Conservation (phyloP, 1,140 invertebrate species). For the Ephestia elutella region DNA sequence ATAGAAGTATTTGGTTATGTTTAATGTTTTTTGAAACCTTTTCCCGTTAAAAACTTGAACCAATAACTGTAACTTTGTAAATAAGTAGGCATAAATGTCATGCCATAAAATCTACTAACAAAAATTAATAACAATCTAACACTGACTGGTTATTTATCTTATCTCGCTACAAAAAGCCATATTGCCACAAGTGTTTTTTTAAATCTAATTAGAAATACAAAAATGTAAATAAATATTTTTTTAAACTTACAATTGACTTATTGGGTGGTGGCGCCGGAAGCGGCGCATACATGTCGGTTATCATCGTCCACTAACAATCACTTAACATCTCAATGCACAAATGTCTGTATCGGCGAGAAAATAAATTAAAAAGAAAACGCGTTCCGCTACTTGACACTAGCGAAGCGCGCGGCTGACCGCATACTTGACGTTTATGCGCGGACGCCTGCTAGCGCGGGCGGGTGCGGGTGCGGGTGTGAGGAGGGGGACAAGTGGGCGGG, state of each 20-base stretch:
- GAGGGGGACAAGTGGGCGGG: constrained; percentile 39
- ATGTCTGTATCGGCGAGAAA: neutral
- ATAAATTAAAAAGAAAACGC: constrained; percentile 9
- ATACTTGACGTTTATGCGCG: constrained; percentile 17
- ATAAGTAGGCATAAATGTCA: no score
- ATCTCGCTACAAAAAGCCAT: no score
- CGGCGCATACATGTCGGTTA: constrained; percentile 68
- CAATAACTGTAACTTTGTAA: no score
- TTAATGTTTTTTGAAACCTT: no score
- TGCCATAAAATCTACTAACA: no score
- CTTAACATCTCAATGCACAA: constrained; percentile 23
- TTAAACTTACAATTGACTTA: constrained; percentile 60
- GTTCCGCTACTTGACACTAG: constrained; percentile 12
- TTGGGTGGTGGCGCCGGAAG: constrained; percentile 51
- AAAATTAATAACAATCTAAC: no score
- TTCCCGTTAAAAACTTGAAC: no score
- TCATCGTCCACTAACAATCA: constrained; percentile 50
- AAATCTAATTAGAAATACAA: no score
- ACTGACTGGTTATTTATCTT: no score
- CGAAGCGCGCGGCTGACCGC: constrained; percentile 15
- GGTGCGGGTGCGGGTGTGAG: constrained; percentile 15
- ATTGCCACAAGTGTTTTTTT: no score
- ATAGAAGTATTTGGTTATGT: no score
- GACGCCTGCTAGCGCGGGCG: constrained; percentile 20
- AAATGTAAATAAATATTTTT: neutral